These are phyloP conservation scores for Corythornis leucogaster DNA, from an alignment of 2,797 vertebrate species.

Conservation along the genomic window DNA sequence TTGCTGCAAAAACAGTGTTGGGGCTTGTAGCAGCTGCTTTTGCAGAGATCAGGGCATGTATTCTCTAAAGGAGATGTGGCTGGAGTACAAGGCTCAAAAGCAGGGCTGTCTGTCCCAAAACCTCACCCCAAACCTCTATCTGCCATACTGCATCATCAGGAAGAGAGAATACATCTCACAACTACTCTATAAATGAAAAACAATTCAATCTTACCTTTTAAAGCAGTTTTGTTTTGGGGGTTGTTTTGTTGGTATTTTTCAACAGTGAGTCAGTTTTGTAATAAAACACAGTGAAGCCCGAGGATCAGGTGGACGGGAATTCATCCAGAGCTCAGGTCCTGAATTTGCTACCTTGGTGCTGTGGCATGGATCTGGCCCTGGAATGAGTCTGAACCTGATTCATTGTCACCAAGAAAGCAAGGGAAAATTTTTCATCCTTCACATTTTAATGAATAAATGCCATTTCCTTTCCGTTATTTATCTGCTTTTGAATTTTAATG, in stretches of 20 bases:
- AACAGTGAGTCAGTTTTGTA: not conserved
- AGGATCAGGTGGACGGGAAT: not conserved
- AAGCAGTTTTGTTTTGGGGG: not conserved
- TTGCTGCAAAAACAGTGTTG: not conserved
- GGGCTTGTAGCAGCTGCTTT: not conserved
- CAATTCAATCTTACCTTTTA: not conserved
- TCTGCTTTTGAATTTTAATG: constrained; percentile 70
- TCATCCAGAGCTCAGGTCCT: not conserved
- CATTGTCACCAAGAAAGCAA: not conserved
- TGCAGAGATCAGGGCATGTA: not conserved
- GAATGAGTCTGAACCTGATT: not conserved
- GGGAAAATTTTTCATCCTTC: constrained; percentile 38
- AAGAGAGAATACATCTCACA: not conserved
- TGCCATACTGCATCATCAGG: not conserved
- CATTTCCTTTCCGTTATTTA: constrained; percentile 42
- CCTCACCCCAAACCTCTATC: not conserved
- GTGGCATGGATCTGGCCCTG: not conserved
- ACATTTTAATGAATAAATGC: constrained; percentile 57
- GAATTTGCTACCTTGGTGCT: not conserved
- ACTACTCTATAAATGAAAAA: not conserved
- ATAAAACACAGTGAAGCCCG: not conserved
- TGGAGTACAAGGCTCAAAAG: not conserved
- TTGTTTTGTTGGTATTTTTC: not conserved
- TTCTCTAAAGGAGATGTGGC: not conserved
- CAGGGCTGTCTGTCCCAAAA: not conserved